Base-by-base conservation (phyloP, 2,113 vertebrate genomes). In the Suncus etruscus region DNA sequence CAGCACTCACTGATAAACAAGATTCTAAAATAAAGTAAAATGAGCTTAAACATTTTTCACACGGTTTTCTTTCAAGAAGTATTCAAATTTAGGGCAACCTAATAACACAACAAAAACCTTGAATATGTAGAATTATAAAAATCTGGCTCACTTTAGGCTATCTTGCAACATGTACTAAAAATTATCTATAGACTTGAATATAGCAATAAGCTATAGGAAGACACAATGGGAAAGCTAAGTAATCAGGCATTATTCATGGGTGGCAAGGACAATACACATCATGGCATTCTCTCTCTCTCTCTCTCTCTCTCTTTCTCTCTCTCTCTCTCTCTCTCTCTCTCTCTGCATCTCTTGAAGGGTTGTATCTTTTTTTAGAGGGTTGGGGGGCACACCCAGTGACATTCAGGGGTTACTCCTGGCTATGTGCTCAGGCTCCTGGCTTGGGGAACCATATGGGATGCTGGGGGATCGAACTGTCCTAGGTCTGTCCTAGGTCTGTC, bases 1-100 rank as follows among this genome's bases (percentile, higher is more conserved):
- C 27, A 70, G 2, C 75, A 85, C 69, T 39, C 15, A 76, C 15
- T 85, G 29, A 50, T 58, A 87, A 92, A 69, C 22, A 87, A 75
- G 11, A 84, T 70, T 81, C 24, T 48, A 80, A 85, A 76, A 88
- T 39, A 39, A 77, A 84, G 79, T 58, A 16, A 39, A 65, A 22
- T 31, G 25, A 77, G 4, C 14, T 85, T 73, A 70, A 8, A 20
- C 8, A 12, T 48, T 58, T 25, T 27, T 29, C 66, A 86, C 14
- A 48, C 65, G 72, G 14, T 75, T 91, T 83, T 39, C 39, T 39
- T 77, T 68, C 73, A 72, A 72, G 4, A 22, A 69, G 3, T 39
- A 79, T 54, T 27, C 0, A 51, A 63, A 75, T 69, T 75, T 58
- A 4, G 7, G 9, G 4, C 69, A 20, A 20, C 58, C 58, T 61